Percentiles rank a stretch among this genome's conserved stretches.
phyloP scores from a whole-genome alignment of 2,113 vertebrate species.

The Turnix velox region DNA sequence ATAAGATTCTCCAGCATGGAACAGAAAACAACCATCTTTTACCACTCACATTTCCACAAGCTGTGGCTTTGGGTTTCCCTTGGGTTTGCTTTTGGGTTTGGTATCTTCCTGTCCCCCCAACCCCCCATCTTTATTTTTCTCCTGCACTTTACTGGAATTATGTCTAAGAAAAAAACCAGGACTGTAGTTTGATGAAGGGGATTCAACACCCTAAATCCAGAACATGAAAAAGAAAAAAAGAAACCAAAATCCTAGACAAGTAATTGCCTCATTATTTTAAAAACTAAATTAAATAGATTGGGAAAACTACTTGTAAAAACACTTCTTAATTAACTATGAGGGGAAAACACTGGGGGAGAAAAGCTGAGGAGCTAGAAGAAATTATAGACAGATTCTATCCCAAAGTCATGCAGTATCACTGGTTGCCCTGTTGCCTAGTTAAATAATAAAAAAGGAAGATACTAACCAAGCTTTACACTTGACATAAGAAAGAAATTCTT shows the following conservation, averaged over 20 bases:
- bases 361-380: not conserved
- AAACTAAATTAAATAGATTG: not conserved
- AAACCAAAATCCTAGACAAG: not conserved
- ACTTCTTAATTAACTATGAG: not conserved
- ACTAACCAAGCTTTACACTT: not conserved
- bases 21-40: not conserved
- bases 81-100: not conserved
- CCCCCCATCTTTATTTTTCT: not conserved
- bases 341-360: not conserved
- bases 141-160: not conserved
- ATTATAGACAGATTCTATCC: not conserved
- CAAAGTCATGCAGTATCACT: not conserved
- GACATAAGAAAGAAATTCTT: too few relatives aligned
- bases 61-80: not conserved
- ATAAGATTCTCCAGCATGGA: not conserved
- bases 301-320: not conserved
- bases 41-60: not conserved
- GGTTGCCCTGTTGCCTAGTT: not conserved
- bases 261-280: not conserved
- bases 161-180: not conserved
- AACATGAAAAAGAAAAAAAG: not conserved
- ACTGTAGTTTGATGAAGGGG: not conserved
- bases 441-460: not conserved
- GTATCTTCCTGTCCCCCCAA: not conserved
- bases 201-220: not conserved